These are phyloP conservation scores for Cerastis rubricosa DNA, from an alignment of 2,888 invertebrate genomes.

Conservation along the genomic window DNA sequence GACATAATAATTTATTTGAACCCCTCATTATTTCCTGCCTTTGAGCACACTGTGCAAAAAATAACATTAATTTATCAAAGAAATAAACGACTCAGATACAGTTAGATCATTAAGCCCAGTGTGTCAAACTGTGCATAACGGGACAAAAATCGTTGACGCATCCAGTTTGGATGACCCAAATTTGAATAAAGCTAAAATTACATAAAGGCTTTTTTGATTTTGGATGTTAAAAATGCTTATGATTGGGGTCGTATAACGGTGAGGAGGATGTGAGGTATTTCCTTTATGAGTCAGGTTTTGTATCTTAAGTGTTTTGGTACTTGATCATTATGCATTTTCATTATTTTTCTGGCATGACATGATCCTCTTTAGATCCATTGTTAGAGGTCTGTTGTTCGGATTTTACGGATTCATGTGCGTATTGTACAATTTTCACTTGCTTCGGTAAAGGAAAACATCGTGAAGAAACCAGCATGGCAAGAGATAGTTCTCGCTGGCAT, in stretches of 20 bases:
- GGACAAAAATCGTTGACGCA: constrained; percentile 56
- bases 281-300: constrained; percentile 46
- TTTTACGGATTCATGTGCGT: too few species aligned
- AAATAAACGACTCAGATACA: constrained; percentile 47
- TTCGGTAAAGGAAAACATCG: too few species aligned
- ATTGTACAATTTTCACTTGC: too few species aligned
- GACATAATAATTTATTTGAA: constrained; percentile 41
- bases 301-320: constrained; percentile 20
- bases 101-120: constrained; percentile 67
- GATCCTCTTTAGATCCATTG: background rate
- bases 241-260: constrained; percentile 63
- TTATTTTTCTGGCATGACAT: too few species aligned
- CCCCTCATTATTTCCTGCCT: constrained; percentile 37
- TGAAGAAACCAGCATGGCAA: too few species aligned
- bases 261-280: constrained; percentile 44
- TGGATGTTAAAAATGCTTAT: constrained; percentile 47
- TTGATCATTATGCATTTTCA: constrained; percentile 7
- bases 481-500: too few species aligned
- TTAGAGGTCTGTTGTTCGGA: background rate
- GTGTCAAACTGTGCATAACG: constrained; percentile 66
- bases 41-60: constrained; percentile 36
- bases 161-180: constrained; percentile 64
- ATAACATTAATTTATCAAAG: constrained; percentile 45
- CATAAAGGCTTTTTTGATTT: constrained; percentile 61
- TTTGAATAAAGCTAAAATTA: constrained; percentile 63